These are phyloP conservation scores for Altica lythri DNA, from an alignment of 2,888 invertebrate species.

Conservation along the genomic window DNA sequence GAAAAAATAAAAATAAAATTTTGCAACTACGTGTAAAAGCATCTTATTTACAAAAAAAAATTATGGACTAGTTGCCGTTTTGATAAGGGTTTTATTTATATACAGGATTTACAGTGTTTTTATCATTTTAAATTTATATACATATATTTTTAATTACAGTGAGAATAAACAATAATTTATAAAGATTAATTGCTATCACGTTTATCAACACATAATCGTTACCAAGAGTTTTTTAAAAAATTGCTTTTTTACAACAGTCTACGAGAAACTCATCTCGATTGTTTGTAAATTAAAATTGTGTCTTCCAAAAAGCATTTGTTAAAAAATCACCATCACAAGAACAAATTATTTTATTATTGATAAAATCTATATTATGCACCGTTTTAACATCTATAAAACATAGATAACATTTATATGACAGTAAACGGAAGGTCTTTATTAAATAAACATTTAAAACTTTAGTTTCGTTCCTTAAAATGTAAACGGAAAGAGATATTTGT, in stretches of 20 bases:
- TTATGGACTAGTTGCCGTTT: conserved; percentile 46
- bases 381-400: too few species aligned
- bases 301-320: conserved; percentile 15
- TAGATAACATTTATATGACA: too few species aligned
- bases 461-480: too few species aligned
- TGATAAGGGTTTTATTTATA: conserved; percentile 25
- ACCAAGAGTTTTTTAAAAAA: conserved; percentile 33
- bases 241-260: conserved; percentile 34
- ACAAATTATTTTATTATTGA: too few species aligned
- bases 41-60: conserved; percentile 39
- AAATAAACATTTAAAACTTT: too few species aligned
- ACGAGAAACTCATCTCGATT: conserved; percentile 7
- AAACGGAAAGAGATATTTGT: too few species aligned
- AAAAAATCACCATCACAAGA: too few species aligned
- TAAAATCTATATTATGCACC: too few species aligned
- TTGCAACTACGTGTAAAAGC: conserved; percentile 42
- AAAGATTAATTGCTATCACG: conserved; percentile 51
- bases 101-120: conserved; percentile 33
- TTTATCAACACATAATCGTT: conserved; percentile 37
- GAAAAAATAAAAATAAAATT: conserved; percentile 37
- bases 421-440: too few species aligned
- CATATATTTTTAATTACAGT: conserved; percentile 26
- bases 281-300: conserved; percentile 10
- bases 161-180: conserved; percentile 28
- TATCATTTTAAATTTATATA: conserved; percentile 30